Evolutionary conservation across 1,140 invertebrate genomes (phyloP).

Genomic region (Homarus americanus): DNA sequence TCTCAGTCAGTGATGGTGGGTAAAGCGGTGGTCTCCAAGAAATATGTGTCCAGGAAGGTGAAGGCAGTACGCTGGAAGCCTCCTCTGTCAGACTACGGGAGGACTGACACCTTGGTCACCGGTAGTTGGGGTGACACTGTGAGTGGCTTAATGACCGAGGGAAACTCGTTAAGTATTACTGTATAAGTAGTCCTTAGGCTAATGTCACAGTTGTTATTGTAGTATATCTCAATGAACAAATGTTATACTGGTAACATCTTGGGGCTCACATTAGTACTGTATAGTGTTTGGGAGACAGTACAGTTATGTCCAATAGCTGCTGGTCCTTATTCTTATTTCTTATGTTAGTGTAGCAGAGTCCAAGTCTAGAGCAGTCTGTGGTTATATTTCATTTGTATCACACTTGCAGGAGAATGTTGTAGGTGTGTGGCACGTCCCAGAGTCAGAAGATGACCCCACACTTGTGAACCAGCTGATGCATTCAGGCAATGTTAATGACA

Average conservation of each 20-base stretch:
- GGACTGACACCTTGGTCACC: slow-evolving; percentile 34
- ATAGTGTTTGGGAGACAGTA: background rate
- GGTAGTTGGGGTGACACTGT: slow-evolving; percentile 44
- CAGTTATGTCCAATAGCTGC: background rate
- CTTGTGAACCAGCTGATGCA: slow-evolving; percentile 33
- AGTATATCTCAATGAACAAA: too few species aligned
- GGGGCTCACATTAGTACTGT: background rate
- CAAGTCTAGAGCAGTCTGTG: background rate
- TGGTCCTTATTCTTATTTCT: background rate
- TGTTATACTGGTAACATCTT: too few species aligned
- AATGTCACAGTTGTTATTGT: too few species aligned
- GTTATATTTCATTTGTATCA: background rate
- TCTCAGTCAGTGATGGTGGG: slow-evolving; percentile 24
- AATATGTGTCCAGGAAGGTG: slow-evolving; percentile 32
- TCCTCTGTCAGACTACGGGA: slow-evolving; percentile 26
- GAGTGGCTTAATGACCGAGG: too few species aligned
- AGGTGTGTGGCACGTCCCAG: slow-evolving; percentile 42
- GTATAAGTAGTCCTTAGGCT: too few species aligned
- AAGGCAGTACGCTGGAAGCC: slow-evolving; percentile 42
- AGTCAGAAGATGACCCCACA: slow-evolving; percentile 56
- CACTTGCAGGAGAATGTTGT: slow-evolving; percentile 52
- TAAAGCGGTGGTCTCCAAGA: background rate
- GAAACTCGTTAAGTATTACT: too few species aligned
- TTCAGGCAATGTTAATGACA: slow-evolving; percentile 54
- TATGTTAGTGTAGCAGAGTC: background rate